Evolutionary conservation across 2,113 vertebrate species (phyloP), one percentile per base, ranked within the genome.

Genomic region (Pteruthius melanotis): DNA sequence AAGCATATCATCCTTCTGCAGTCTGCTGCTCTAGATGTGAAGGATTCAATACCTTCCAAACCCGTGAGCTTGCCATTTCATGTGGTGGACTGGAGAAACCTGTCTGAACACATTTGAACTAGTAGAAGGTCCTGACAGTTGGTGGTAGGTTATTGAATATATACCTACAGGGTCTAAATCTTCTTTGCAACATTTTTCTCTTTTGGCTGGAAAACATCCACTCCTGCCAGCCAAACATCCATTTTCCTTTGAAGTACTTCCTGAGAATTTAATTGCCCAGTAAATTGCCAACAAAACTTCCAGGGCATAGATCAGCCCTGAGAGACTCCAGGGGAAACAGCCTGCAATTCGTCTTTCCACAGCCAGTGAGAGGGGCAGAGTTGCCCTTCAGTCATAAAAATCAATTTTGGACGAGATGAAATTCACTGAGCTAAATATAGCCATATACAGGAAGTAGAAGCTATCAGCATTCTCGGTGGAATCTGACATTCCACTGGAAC

Each of bases 221-320:
- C 37, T 96, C 71, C 75, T 95, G 82, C 64, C 63, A 96, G 92
- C 39, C 23, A 95, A 94, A 64, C 52, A 87, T 35, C 64, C 49
- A 79, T 61, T 72, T 84, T 57, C 60, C 75, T 92, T 93, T 93
- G 71, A 96, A 93, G 79, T 86, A 70, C 79, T 96, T 93, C 87
- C 82, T 86, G 71, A 60, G 50, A 93, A 92, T 78, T 72, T 88
- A 93, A 95, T 72, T 96, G 75, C 60, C 47, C 27, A 14, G 75
- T 86, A 92, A 96, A 94, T 19, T 80, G 84, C 54, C 84, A 95
- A 77, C 24, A 92, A 83, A 91, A 69, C 39, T 91, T 95, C 49
- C 66, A 88, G 65, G 75, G 13, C 23, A 2, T 40, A 93, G 54
- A 85, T 33, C 78, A 95, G 74, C 59, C 65, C 45, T 47, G 47